These are phyloP conservation scores for Psilopsiagon aymara DNA, from an alignment of 2,113 vertebrate species.

Conservation along the genomic window DNA sequence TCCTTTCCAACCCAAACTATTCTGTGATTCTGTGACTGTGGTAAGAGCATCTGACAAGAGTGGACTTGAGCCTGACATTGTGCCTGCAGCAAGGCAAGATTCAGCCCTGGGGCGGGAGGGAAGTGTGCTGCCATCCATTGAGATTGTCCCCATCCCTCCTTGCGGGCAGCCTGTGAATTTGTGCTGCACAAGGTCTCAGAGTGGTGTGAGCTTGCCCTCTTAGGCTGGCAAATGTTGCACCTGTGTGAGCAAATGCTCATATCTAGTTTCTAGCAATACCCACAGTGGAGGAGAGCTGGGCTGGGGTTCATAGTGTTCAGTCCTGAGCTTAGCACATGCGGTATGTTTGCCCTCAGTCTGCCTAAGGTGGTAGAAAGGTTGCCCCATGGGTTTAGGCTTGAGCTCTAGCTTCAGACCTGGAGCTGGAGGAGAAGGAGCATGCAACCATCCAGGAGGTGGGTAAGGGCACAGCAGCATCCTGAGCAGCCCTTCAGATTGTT, in stretches of 20 bases:
- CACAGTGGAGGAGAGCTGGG: neutral
- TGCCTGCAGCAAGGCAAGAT: too few species aligned
- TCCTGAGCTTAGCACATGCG: neutral
- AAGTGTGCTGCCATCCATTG: rapidly evolving
- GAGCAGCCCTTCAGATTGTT: rapidly evolving
- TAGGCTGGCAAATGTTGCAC: neutral
- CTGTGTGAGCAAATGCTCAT: neutral
- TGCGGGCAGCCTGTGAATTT: rapidly evolving
- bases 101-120: neutral
- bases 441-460: neutral
- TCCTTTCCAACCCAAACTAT: neutral
- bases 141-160: neutral
- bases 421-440: neutral
- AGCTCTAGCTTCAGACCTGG: neutral
- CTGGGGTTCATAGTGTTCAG: neutral
- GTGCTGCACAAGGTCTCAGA: neutral
- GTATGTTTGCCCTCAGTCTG: neutral
- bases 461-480: neutral
- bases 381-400: neutral
- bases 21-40: neutral
- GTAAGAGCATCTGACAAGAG: neutral
- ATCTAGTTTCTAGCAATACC: neutral
- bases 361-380: neutral
- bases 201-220: neutral
- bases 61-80: neutral